phyloP scores from a whole-genome alignment of 2,888 invertebrate genomes.

The Ormyrus labotus region DNA sequence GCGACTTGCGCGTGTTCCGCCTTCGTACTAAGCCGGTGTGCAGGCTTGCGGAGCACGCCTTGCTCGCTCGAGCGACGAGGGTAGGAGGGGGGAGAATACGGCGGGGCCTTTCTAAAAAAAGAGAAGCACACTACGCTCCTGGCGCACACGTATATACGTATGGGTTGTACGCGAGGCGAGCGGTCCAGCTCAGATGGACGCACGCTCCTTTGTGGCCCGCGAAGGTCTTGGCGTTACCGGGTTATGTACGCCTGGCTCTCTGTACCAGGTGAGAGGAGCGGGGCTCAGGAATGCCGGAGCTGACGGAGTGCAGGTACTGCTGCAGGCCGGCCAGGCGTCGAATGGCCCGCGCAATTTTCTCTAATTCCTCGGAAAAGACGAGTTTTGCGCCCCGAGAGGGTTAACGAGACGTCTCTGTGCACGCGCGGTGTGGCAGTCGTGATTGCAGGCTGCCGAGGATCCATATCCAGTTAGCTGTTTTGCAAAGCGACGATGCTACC shows the following conservation, averaged over 20 bases:
- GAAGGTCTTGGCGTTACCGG: slow-evolving; percentile 45
- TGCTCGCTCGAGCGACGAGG: not conserved
- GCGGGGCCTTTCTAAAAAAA: slow-evolving; percentile 51
- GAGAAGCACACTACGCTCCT: slow-evolving; percentile 15
- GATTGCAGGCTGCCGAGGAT: too few species aligned
- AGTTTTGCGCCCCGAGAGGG: not conserved
- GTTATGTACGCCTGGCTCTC: not conserved
- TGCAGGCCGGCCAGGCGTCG: too few species aligned
- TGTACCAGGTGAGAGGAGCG: slow-evolving; percentile 45
- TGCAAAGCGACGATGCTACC: too few species aligned
- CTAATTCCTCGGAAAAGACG: not conserved
- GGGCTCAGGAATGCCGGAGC: slow-evolving; percentile 34
- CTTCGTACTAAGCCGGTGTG: not conserved
- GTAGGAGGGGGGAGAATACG: slow-evolving; percentile 5
- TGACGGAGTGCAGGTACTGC: too few species aligned
- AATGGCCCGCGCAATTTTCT: not conserved
- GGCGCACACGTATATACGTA: not conserved
- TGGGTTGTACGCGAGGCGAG: not conserved
- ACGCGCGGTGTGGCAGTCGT: not conserved
- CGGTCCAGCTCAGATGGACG: slow-evolving; percentile 35
- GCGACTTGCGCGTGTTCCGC: slow-evolving; percentile 23
- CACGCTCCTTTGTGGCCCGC: slow-evolving; percentile 46
- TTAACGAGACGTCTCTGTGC: not conserved
- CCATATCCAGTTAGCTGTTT: too few species aligned
- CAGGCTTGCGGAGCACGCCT: not conserved